Evolutionary conservation across 2,888 invertebrate genomes (phyloP), one percentile per base, ranked within the genome.

Genomic region (Cotesia congregata): DNA sequence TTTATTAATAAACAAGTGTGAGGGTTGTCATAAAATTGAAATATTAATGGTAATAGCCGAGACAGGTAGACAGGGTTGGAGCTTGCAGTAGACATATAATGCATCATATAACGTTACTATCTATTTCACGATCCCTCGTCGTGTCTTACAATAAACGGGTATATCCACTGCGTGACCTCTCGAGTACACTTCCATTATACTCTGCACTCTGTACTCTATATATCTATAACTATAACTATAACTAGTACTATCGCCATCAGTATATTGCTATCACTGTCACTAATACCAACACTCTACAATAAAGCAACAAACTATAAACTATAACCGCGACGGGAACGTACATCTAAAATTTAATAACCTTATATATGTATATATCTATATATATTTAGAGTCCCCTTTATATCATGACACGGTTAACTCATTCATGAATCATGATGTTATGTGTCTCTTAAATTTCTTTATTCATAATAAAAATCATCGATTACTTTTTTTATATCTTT

Each of bases 91-190:
- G 68, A 68, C 50, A 20, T 50, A 67, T 67, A 39, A 41, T 40
- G 68, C 68, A 40, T 68, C 68, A 40, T 68, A 68, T 68, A 68
- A 68, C 68, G 68, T 68, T 68, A 68, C 68, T 68, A 40, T 68
- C 68, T 17, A 40, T 41, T 68, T 41, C 68, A 50, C 40, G 68
- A 68, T 68, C 68, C 68, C 68, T 68, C 41, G 68, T 40, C 15
- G 68, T 68, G 68, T 68, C 39, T 68, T 40, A 40, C 68, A 68
- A 68, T 68, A 68, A 50, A 68, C 41, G 7, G 68, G 15, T 41
- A 17, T 68, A 68, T 68, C 68, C 40, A 68, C 68, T 68, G 40
- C 67, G 38, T 40, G 68, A 68, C 39, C 41, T 40, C 68, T 17
- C 38, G 68, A 68, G 68, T 68, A 40, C 41, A 9, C 68, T 68